Evolutionary conservation across 2,888 invertebrate species (phyloP), one percentile per base, ranked within the genome.

Genomic region (Agriopis leucophaearia): DNA sequence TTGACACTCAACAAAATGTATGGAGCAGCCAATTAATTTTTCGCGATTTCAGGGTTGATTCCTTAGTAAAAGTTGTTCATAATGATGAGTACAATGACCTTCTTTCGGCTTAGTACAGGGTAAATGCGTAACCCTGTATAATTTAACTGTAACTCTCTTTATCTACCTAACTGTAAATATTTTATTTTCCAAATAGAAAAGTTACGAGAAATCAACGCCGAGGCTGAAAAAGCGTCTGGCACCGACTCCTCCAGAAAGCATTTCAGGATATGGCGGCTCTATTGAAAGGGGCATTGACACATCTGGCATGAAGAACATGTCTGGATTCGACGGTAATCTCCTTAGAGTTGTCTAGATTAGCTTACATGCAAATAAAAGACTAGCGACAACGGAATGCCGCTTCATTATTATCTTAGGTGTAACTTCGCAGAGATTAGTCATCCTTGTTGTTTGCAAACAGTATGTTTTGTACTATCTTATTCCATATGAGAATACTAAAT

Each of bases 191-290:
- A 40, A 44, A 54, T 67, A 89, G 91, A 92, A 90, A 78, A 88
- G 89, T 1, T 80, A 81, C 40, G 89, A 88, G 48, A 81, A 83
- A 70, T 79, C 81, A 18, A 95, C 95, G 5, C 95, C 95, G 0
- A 93, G 92, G 62, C 81, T 94, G 63, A 96, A 96, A 85, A 93
- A 94, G 66, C 95, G 95, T 52, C 95, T 94, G 8, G 97, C 97
- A 0, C 97, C 97, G 0, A 94, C 94, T 12, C 96, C 96, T 12
- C 96, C 95, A 0, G 92, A 92, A 74, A 92, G 90, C 71, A 76
- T 90, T 45, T 91, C 92, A 0, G 87, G 86, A 42, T 81, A 78
- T 45, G 84, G 80, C 7, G 88, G 85, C 12, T 90, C 90, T 1
- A 65, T 88, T 70, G 92, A 92, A 66, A 88, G 84, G 66, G 88